Evolutionary conservation across 2,888 invertebrate genomes (phyloP).

Genomic region (Melinaea marsaeus): DNA sequence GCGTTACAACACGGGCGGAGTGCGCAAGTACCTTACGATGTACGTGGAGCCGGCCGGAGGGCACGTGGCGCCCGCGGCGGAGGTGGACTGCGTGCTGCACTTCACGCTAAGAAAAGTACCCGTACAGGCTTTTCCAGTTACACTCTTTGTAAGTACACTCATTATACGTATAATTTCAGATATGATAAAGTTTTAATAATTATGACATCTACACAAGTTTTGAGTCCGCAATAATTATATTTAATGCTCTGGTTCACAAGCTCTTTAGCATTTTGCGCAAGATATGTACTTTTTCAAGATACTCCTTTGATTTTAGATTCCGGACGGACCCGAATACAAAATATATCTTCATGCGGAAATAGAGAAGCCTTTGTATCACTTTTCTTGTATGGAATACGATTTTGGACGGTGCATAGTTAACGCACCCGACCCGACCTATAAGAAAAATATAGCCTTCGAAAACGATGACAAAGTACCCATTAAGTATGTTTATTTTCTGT

Average conservation of each 20-base stretch:
- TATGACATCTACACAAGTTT: no score
- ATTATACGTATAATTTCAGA: background rate
- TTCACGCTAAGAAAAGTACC: conserved; percentile 63
- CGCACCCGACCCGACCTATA: conserved; percentile 65
- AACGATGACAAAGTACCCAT: conserved; percentile 58
- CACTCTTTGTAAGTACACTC: conserved; percentile 46
- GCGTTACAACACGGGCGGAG: conserved; percentile 49
- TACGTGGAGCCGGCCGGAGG: conserved; percentile 59
- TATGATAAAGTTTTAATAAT: no score
- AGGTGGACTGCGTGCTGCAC: conserved; percentile 54
- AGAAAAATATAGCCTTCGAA: conserved; percentile 57
- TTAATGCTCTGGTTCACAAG: no score
- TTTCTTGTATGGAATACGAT: conserved; percentile 80
- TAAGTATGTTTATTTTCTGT: conserved; percentile 43
- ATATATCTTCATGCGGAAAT: conserved; percentile 79
- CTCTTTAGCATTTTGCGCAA: no score
- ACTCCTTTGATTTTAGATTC: conserved; percentile 65
- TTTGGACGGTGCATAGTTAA: conserved; percentile 83
- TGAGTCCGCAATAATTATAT: no score
- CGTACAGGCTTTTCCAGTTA: conserved; percentile 60
- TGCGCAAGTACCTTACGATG: conserved; percentile 63
- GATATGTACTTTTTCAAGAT: no score
- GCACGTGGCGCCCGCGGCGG: conserved; percentile 54
- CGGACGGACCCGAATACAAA: conserved; percentile 81
- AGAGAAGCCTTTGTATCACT: conserved; percentile 76